phyloP scores from a whole-genome alignment of 1,140 invertebrate genomes.

The Prorops nasuta region DNA sequence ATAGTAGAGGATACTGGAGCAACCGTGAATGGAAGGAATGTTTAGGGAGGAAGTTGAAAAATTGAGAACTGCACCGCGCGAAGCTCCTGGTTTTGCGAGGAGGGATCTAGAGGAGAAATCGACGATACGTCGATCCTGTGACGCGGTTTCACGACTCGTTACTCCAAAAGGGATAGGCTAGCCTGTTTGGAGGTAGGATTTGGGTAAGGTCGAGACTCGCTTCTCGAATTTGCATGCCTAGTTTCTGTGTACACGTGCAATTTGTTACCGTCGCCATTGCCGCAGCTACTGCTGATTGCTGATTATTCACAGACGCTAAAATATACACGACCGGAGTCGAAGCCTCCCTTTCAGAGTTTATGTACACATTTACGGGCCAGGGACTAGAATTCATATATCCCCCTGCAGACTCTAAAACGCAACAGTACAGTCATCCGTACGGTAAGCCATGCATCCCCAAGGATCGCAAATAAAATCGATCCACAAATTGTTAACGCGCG shows the following conservation, averaged over 20 bases:
- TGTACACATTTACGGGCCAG: slow-evolving; percentile 26
- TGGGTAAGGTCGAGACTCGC: slow-evolving; percentile 25
- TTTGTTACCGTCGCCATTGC: slow-evolving; percentile 39
- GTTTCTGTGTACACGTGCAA: slow-evolving; percentile 37
- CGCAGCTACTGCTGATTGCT: slow-evolving; percentile 39
- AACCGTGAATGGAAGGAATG: no score
- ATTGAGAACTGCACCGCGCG: no score
- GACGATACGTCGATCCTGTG: slow-evolving; percentile 29
- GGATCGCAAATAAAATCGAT: no score
- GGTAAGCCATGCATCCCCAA: no score
- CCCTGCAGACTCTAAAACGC: background rate
- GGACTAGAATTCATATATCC: slow-evolving; percentile 24
- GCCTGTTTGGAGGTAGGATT: background rate
- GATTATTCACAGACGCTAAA: slow-evolving; percentile 42
- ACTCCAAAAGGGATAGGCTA: slow-evolving; percentile 27
- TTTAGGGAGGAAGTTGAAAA: no score
- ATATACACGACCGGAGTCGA: slow-evolving; percentile 33
- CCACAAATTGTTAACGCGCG: no score
- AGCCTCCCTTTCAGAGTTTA: slow-evolving; percentile 21
- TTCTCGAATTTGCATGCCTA: slow-evolving; percentile 34
- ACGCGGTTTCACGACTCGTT: slow-evolving; percentile 35
- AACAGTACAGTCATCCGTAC: no score
- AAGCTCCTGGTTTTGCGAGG: no score
- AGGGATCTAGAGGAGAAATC: no score
- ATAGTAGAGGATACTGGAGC: no score